These are phyloP conservation scores for Drosophila fungiperda DNA, from an alignment of 2,888 invertebrate genomes.

Conservation along the genomic window DNA sequence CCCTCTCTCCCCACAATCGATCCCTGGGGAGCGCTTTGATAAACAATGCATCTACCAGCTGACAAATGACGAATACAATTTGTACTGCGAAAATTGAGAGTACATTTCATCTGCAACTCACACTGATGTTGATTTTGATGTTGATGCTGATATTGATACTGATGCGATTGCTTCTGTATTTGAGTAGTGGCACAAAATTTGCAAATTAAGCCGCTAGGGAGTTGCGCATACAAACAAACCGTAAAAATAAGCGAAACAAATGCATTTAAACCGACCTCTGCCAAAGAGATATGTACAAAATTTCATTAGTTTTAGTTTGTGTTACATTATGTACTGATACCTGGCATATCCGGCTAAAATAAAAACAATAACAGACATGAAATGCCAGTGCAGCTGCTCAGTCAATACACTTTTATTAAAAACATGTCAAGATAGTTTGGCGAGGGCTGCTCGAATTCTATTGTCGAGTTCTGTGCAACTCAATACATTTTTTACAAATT, in stretches of 20 bases:
- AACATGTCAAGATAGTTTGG: constrained; percentile 9
- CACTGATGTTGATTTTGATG: not conserved
- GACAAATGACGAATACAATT: constrained; percentile 66
- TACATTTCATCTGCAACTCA: constrained; percentile 21
- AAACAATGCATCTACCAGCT: constrained; percentile 50
- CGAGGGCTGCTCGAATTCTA: constrained; percentile 37
- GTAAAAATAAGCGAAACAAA: constrained; percentile 1
- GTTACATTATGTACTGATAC: constrained; percentile 33
- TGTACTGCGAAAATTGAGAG: constrained; percentile 42
- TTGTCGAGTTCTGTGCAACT: not conserved
- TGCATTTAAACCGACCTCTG: not conserved
- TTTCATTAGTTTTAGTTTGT: constrained; percentile 32
- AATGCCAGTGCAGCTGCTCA: too few species aligned
- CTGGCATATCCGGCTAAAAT: constrained; percentile 6
- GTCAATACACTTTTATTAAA: constrained; percentile 47
- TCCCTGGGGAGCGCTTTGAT: constrained; percentile 45
- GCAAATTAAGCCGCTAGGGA: constrained; percentile 75
- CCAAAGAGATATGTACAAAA: constrained; percentile 24
- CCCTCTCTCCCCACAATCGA: not conserved
- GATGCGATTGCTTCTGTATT: constrained; percentile 22
- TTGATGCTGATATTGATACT: constrained; percentile 11
- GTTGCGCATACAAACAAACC: not conserved
- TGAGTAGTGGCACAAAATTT: constrained; percentile 65
- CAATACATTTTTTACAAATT: not conserved
- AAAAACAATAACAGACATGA: too few species aligned